Evolutionary conservation across 1,140 invertebrate species (phyloP).

Genomic region (Drosophila lini): DNA sequence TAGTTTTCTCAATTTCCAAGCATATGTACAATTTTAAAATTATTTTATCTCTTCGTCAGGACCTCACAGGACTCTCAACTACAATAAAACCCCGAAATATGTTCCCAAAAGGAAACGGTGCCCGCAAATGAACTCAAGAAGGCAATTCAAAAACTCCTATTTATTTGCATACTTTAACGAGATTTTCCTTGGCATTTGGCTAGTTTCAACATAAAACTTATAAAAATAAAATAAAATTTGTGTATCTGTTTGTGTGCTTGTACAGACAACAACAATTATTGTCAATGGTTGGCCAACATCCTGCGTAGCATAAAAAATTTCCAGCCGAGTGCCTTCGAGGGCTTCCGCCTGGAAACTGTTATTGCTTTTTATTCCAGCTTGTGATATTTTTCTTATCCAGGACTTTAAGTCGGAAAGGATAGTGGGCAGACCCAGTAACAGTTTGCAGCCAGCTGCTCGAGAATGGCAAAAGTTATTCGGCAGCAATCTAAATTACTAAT

Average conservation of each 20-base stretch:
- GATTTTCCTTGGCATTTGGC: slow-evolving; percentile 35
- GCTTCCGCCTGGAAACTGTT: slow-evolving; percentile 42
- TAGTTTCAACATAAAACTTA: slow-evolving; percentile 34
- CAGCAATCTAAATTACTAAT: slow-evolving; percentile 71
- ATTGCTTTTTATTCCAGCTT: slow-evolving; percentile 41
- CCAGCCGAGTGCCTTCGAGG: slow-evolving; percentile 50
- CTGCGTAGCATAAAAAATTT: slow-evolving; percentile 52
- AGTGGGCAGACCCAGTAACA: slow-evolving; percentile 14
- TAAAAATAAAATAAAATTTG: background rate
- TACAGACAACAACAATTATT: slow-evolving; percentile 63
- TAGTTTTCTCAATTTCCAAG: background rate
- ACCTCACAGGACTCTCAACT: background rate
- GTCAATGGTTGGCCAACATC: slow-evolving; percentile 58
- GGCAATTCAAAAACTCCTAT: slow-evolving; percentile 36
- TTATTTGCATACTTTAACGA: slow-evolving; percentile 51
- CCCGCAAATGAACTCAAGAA: slow-evolving; percentile 3
- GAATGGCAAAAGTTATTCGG: slow-evolving; percentile 53
- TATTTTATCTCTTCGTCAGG: background rate
- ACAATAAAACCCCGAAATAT: slow-evolving; percentile 17
- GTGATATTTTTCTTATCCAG: slow-evolving; percentile 41
- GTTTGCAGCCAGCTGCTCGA: slow-evolving; percentile 43
- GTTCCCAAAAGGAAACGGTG: slow-evolving; percentile 12
- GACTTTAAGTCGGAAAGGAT: slow-evolving; percentile 25
- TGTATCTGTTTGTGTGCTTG: slow-evolving; percentile 1
- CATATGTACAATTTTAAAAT: background rate